A percentile compares a stretch with the other conserved stretches of the same genome.
Conservation (phyloP, 53 echinoderm and acorn worm species). For the Paracentrotus lividus region DNA sequence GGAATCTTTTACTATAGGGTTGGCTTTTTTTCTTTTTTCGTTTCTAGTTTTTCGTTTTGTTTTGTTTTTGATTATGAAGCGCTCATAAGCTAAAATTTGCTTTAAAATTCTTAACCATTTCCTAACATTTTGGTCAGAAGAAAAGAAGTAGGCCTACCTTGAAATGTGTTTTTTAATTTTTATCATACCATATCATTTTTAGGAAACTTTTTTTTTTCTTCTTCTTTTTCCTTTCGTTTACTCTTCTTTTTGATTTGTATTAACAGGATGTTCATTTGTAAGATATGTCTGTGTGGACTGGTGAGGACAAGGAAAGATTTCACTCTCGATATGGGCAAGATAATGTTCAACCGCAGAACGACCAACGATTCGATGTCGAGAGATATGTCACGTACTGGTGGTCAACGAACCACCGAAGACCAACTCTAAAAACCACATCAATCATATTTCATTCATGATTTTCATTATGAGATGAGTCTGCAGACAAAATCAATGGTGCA, state of each 20-base stretch:
- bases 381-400: constrained; percentile 36
- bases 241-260: not conserved
- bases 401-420: constrained; percentile 49
- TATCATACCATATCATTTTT: no score
- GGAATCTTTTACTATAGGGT: no score
- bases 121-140: no score
- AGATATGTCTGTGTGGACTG: constrained; percentile 26
- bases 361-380: constrained; percentile 55
- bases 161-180: no score
- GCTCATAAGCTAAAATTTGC: no score
- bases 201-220: no score
- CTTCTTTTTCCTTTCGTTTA: no score
- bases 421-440: constrained; percentile 18
- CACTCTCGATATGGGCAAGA: constrained; percentile 21
- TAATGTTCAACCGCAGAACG: constrained; percentile 18
- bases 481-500: not conserved
- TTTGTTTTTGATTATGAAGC: no score
- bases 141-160: no score
- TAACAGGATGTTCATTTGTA: constrained; percentile 32
- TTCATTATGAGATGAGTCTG: not conserved
- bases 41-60: no score
- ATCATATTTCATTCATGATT: constrained; percentile 10
- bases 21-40: no score
- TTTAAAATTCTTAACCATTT: no score
- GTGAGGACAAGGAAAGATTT: not conserved